phyloP scores from a whole-genome alignment of 2,113 vertebrate genomes.

The Monopterus albus region DNA sequence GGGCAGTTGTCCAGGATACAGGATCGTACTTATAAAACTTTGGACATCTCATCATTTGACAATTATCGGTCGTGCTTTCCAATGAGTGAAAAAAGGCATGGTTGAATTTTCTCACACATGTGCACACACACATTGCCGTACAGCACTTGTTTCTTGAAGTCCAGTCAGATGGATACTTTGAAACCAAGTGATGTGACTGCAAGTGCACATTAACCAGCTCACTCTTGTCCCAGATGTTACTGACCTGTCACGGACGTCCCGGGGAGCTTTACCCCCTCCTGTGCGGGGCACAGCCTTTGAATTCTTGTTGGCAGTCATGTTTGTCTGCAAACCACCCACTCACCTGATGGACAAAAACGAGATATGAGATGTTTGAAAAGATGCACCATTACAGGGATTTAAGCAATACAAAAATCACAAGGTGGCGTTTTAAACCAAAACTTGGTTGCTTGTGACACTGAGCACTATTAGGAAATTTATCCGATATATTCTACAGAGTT shows the following conservation, averaged over 20 bases:
- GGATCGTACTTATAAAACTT: conserved; percentile 55
- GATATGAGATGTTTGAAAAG: background rate
- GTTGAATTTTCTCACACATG: too few relatives aligned
- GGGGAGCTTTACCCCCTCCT: conserved; percentile 90
- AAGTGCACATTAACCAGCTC: conserved; percentile 4
- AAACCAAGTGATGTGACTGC: conserved; percentile 2
- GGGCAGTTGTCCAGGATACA: conserved; percentile 61
- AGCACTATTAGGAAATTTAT: too few relatives aligned
- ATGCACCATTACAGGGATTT: background rate
- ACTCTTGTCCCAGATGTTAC: conserved; percentile 54
- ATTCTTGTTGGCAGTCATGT: conserved; percentile 99
- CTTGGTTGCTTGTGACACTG: too few relatives aligned
- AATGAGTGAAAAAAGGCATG: conserved; percentile 8
- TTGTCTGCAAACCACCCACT: conserved; percentile 83
- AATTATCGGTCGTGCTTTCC: conserved; percentile 32
- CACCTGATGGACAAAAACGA: conserved; percentile 83
- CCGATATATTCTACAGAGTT: background rate
- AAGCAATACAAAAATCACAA: background rate
- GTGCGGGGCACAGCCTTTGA: conserved; percentile 88
- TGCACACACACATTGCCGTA: too few relatives aligned
- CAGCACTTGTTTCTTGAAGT: too few relatives aligned
- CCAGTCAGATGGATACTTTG: background rate
- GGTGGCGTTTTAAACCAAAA: background rate
- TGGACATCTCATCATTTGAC: conserved; percentile 38
- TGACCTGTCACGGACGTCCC: conserved; percentile 91